These are phyloP conservation scores for Ceratina australensis DNA, from an alignment of 1,140 invertebrate species.

Conservation along the genomic window DNA sequence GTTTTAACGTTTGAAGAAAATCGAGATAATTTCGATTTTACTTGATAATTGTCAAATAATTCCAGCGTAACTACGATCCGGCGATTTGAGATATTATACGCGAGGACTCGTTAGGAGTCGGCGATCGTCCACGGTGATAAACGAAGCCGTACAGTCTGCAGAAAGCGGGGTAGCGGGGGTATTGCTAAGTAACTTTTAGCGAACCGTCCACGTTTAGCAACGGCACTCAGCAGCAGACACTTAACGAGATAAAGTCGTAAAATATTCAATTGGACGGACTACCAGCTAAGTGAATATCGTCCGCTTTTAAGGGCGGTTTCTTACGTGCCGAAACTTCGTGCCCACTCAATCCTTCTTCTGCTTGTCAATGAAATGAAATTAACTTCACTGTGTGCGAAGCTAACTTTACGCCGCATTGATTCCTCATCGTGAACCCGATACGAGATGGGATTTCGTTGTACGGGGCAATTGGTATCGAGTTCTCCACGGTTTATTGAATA, in stretches of 20 bases:
- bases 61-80: background rate
- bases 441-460: conserved; percentile 9
- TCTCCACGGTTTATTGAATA: background rate
- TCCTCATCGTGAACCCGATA: conserved; percentile 17
- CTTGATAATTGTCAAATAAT: no score
- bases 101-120: conserved; percentile 4
- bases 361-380: conserved; percentile 57
- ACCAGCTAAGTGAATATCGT: conserved; percentile 22
- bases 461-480: background rate
- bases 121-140: conserved; percentile 2
- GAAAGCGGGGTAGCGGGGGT: background rate
- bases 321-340: conserved; percentile 52
- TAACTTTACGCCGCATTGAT: conserved; percentile 47
- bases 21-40: conserved; percentile 5
- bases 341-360: conserved; percentile 47
- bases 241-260: conserved; percentile 55
- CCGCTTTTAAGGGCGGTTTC: conserved; percentile 41
- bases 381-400: conserved; percentile 33
- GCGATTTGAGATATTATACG: no score
- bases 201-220: conserved; percentile 12
- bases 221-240: conserved; percentile 6
- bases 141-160: background rate
- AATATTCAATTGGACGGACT: conserved; percentile 55
- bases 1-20: background rate
- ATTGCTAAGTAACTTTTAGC: conserved; percentile 13